A percentile compares a stretch with the other conserved stretches of the same genome.
These are phyloP conservation scores for Melanogrammus aeglefinus DNA, from an alignment of 2,797 vertebrate genomes.

Conservation along the genomic window DNA sequence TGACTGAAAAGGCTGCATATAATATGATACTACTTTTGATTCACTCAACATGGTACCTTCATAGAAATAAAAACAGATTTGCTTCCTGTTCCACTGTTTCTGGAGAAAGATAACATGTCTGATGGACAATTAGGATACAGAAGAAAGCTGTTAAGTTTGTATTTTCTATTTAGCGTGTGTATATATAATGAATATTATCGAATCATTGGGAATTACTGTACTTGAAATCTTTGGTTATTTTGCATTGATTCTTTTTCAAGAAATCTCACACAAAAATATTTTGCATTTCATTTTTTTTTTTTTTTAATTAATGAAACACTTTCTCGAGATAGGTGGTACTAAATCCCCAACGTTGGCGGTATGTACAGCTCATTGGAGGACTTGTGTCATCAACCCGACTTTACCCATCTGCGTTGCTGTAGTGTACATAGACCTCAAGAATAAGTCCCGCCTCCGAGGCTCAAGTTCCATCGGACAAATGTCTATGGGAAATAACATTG, in stretches of 20 bases:
- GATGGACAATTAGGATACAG: neutral
- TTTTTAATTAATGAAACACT: neutral
- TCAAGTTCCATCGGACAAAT: too few species aligned
- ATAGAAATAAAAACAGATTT: neutral
- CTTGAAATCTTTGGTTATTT: neutral
- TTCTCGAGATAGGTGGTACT: neutral
- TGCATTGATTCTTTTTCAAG: neutral
- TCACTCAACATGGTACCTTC: neutral
- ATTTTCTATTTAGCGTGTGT: neutral
- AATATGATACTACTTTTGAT: neutral
- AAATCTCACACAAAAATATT: neutral
- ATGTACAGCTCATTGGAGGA: neutral
- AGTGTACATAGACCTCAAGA: too few species aligned
- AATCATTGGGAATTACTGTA: neutral
- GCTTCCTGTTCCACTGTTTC: neutral
- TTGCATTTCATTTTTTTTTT: neutral
- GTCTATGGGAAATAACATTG: too few species aligned
- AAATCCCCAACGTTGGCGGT: neutral
- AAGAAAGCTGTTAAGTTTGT: neutral
- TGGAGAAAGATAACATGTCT: neutral
- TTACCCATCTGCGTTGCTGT: too few species aligned
- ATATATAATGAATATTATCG: neutral
- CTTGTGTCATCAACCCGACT: neutral
- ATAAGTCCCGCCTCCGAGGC: too few species aligned
- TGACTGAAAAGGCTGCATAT: neutral